Conservation (phyloP, 2,797 vertebrate species). For the Sebastes jordani region DNA sequence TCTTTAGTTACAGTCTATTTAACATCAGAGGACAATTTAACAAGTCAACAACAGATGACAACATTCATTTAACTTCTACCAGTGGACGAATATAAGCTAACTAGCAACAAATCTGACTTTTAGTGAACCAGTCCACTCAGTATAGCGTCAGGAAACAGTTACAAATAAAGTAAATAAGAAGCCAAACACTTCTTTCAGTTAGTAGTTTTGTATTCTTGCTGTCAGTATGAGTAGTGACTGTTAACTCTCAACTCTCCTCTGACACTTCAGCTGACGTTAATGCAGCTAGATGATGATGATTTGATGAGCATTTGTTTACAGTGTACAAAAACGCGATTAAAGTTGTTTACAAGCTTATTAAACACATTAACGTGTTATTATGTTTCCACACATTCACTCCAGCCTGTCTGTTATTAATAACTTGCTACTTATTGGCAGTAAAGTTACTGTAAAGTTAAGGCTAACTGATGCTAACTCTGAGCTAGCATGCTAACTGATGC, state of each 20-base stretch:
- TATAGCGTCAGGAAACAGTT: neutral
- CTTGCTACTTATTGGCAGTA: no score
- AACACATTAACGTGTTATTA: accelerated
- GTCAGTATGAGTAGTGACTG: accelerated
- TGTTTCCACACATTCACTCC: no score
- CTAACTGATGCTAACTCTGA: no score
- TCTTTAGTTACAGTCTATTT: neutral
- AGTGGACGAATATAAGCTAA: neutral
- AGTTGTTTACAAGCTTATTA: accelerated
- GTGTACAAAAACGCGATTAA: neutral
- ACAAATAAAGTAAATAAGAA: neutral
- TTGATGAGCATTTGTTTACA: slow-evolving; percentile 8
- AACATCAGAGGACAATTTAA: neutral
- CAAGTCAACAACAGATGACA: neutral
- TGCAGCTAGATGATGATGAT: neutral
- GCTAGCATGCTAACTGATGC: no score
- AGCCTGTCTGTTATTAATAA: accelerated
- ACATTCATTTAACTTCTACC: neutral
- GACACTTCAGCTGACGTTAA: neutral
- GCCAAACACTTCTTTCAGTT: accelerated
- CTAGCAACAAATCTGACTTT: neutral
- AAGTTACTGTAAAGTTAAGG: neutral
- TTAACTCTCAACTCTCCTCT: neutral
- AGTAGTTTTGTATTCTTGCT: accelerated
- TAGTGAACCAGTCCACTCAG: accelerated